Percentiles rank a stretch among this genome's conserved stretches.
These are phyloP conservation scores for Diorhabda sublineata DNA, from an alignment of 1,140 invertebrate genomes.

Conservation along the genomic window DNA sequence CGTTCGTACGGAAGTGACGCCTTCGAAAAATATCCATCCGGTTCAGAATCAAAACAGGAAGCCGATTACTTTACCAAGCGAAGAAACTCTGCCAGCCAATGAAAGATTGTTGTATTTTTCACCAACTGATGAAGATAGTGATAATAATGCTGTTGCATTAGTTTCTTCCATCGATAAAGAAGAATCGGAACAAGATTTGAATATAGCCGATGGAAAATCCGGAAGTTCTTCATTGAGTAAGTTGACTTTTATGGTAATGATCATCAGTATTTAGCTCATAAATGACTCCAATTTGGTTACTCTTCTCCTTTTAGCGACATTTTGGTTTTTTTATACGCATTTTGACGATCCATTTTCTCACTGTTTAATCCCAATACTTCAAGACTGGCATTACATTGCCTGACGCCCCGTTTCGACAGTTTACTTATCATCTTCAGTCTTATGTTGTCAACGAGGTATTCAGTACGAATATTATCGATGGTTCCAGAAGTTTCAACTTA, in stretches of 20 bases:
- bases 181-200: conserved; percentile 7
- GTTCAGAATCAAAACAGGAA: conserved; percentile 20
- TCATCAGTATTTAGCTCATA: not conserved
- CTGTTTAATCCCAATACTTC: too few species aligned
- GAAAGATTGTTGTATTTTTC: conserved; percentile 48
- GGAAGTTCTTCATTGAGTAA: conserved; percentile 17
- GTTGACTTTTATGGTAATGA: conserved; percentile 24
- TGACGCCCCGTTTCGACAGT: too few species aligned
- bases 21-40: conserved; percentile 4
- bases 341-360: too few species aligned
- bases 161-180: conserved; percentile 18
- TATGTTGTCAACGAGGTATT: too few species aligned
- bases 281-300: too few species aligned
- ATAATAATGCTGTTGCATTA: conserved; percentile 20
- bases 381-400: too few species aligned
- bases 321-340: too few species aligned
- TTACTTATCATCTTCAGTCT: too few species aligned
- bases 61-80: conserved; percentile 38
- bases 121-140: conserved; percentile 42
- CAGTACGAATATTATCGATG: too few species aligned
- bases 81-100: conserved; percentile 42
- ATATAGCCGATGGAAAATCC: conserved; percentile 16
- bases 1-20: conserved; percentile 29
- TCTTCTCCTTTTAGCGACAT: too few species aligned
- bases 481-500: too few species aligned